Base-by-base conservation (phyloP, 1,140 invertebrate species). In the Euborellia annulipes region DNA sequence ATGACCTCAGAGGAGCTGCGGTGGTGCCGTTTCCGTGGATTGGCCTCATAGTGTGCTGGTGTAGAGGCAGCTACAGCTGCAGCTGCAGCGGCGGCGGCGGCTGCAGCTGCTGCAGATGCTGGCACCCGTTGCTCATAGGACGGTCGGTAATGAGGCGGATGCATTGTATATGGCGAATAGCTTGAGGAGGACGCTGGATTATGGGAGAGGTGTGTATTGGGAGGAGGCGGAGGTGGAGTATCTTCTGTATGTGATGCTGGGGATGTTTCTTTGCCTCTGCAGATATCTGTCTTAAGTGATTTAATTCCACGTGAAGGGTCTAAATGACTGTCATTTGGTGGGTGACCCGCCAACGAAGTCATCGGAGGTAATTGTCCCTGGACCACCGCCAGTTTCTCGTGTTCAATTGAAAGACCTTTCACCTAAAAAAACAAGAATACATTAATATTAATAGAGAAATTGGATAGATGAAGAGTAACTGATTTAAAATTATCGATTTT, bases 361-460 rank as follows among this genome's bases (percentile, higher is more conserved):
- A 27, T 46, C 11, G 11, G 34, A 57, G 61, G 58, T 32, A 66
- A 61, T 45, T 78, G 73, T 49, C 72, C 74, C 55, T 78, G 76
- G 41, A 75, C 73, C 36, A 76, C 74, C 21, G 78, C 77, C 58
- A 82, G 55, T 54, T 79, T 79, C 51, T 80, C 79, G 55, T 81
- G 79, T 60, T 82, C 79, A 54, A 82, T 79, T 57, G 79, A 82
- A 54, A 84, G 60, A 45, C 81, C 81, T 62, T 84, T 84, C 36
- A 84, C 79, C 78, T 82, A 54, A 27, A 61, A 56, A 44, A 22
- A 51, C 32, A 48, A 32, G n/a, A 27, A 46, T 18, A 3, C 19
- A 19, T 6, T 41, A 4, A 21, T 41, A n/a, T n/a, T n/a, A n/a
- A n/a, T n/a, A n/a, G n/a, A n/a, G n/a, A n/a, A n/a, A n/a, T n/a